Conservation (phyloP, 2,888 invertebrate genomes). For the Tanypteryx hageni region DNA sequence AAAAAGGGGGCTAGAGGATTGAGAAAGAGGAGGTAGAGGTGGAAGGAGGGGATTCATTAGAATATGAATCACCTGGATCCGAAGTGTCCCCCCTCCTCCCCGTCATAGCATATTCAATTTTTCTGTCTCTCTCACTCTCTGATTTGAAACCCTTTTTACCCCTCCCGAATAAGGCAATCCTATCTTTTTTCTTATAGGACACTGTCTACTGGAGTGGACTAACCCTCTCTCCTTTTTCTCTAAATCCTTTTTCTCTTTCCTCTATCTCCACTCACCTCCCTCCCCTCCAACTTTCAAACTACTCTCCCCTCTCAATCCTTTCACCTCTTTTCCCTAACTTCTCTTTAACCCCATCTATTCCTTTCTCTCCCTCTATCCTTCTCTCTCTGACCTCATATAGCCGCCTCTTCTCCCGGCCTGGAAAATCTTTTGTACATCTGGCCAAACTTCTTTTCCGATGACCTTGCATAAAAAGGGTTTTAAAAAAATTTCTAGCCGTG, state of each 20-base stretch:
- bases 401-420: not conserved
- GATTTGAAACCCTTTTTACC: conserved; percentile 47
- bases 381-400: not conserved
- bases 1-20: conserved; percentile 1
- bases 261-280: not conserved
- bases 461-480: conserved; percentile 17
- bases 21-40: not conserved
- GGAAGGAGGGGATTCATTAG: conserved; percentile 37
- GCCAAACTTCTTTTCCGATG: not conserved
- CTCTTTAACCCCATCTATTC: not conserved
- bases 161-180: not conserved
- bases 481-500: not conserved
- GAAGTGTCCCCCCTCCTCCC: conserved; percentile 5
- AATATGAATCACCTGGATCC: conserved; percentile 58
- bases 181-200: conserved; percentile 10
- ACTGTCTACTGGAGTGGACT: conserved; percentile 36
- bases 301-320: not conserved
- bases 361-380: not conserved
- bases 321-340: too few relatives aligned
- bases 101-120: conserved; percentile 59
- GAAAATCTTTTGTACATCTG: not conserved
- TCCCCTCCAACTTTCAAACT: not conserved
- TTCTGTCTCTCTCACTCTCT: not conserved
- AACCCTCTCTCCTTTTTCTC: not conserved
- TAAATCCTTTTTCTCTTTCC: not conserved